Percentiles rank a stretch among this genome's conserved stretches.
Evolutionary conservation across 2,888 invertebrate genomes (phyloP).

Genomic region (Clistopyga incitator): DNA sequence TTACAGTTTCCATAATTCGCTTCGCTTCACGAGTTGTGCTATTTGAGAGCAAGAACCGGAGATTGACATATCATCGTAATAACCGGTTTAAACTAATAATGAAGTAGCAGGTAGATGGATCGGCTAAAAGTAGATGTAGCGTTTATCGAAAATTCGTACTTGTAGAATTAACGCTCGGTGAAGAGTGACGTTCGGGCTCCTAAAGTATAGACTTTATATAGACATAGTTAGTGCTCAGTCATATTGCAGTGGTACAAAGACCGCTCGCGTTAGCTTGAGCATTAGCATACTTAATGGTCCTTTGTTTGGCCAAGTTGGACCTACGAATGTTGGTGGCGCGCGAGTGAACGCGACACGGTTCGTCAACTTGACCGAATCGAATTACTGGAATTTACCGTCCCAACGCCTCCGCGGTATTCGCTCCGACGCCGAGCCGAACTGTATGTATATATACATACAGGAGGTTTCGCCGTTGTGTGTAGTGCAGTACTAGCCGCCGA

Average conservation of each 20-base stretch:
- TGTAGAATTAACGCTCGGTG: background rate
- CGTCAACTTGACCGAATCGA: constrained; percentile 82
- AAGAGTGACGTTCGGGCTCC: background rate
- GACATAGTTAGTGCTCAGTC: background rate
- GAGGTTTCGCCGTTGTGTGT: background rate
- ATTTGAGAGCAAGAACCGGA: background rate
- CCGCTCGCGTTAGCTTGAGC: constrained; percentile 53
- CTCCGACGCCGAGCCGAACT: constrained; percentile 55
- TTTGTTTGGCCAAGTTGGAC: constrained; percentile 82
- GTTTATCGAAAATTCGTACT: constrained; percentile 17
- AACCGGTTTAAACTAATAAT: background rate
- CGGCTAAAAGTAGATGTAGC: background rate
- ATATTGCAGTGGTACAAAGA: constrained; percentile 30
- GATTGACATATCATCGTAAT: constrained; percentile 2
- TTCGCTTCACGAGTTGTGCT: background rate
- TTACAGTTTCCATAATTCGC: background rate
- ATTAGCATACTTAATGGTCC: constrained; percentile 82
- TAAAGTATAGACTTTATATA: background rate
- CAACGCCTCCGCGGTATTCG: constrained; percentile 79
- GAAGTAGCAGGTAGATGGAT: background rate
- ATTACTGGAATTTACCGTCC: constrained; percentile 81
- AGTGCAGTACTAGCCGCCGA: background rate
- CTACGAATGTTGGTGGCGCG: constrained; percentile 76
- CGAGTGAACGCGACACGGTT: constrained; percentile 77
- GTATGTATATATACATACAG: background rate